Evolutionary conservation across 2,888 invertebrate species (phyloP), one percentile per base, ranked within the genome.

Genomic region (Tetropium fuscum): DNA sequence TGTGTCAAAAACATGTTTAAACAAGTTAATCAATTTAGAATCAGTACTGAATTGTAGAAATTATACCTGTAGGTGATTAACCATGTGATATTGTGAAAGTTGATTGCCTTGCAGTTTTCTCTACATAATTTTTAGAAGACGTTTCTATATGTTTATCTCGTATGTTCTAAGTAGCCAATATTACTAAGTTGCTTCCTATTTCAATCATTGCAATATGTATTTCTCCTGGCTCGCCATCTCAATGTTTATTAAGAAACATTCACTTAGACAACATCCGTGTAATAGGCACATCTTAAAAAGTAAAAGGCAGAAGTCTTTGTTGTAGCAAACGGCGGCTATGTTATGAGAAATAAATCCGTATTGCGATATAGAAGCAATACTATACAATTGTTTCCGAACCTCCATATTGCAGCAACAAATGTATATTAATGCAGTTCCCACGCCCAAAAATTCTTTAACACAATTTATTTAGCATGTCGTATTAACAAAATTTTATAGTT

Each of bases 81-180:
- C 58, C 62, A 61, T 66, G 56, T 60, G 68, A 66, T 66, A 63
- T 64, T 70, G 77, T 77, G 77, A 78, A 77, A 78, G 77, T 76
- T 71, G 74, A 68, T 74, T 68, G 62, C 75, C 74, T 76, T 76
- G 74, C 69, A 68, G 67, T 75, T 74, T 75, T 76, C 71, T 68
- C 68, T 69, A 58, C 49, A 47, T n/a, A 25, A 66, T 63, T 67
- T 65, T 67, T 66, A 61, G 64, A 68, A 66, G 66, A 66, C 32
- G 59, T 38, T 53, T 43, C 66, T 63, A 54, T 30, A 30, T 49
- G 41, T 16, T 51, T 55, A 51, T 20, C 13, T 70, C 55, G 56
- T 53, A 59, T 65, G 60, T 64, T 57, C 49, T 58, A 55, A 53
- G 60, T n/a, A n/a, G n/a, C n/a, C n/a, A n/a, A n/a, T n/a, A n/a